phyloP scores from a whole-genome alignment of 2,113 vertebrate genomes.

The Catharus fuscescens region DNA sequence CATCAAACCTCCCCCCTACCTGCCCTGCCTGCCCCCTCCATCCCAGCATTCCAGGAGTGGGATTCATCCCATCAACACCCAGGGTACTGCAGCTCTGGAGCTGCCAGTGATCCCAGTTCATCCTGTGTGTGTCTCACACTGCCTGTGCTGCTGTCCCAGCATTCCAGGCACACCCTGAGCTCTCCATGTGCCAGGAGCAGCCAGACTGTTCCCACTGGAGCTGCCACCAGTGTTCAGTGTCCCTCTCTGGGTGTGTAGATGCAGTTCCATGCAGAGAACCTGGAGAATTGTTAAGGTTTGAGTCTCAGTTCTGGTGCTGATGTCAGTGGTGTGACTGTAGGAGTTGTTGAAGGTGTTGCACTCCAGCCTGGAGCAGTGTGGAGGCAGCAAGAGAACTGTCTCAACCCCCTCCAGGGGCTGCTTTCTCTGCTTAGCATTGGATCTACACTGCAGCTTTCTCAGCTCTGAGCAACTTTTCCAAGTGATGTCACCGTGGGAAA shows the following conservation, averaged over 20 bases:
- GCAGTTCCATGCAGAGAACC: neutral
- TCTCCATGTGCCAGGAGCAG: rapidly evolving
- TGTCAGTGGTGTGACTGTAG: neutral
- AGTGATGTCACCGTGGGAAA: rapidly evolving
- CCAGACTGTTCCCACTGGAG: rapidly evolving
- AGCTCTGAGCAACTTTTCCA: rapidly evolving
- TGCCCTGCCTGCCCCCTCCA: neutral
- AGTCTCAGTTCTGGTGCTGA: neutral
- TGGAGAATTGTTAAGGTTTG: rapidly evolving
- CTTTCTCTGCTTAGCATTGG: neutral
- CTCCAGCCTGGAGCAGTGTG: neutral
- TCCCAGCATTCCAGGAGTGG: neutral
- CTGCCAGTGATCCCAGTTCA: neutral
- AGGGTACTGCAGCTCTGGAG: neutral
- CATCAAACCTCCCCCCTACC: neutral
- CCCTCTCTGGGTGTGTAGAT: neutral
- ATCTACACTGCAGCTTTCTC: neutral
- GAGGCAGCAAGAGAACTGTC: neutral
- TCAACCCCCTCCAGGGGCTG: neutral
- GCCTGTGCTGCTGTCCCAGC: neutral
- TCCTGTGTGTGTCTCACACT: neutral
- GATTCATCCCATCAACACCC: neutral
- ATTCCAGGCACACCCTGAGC: rapidly evolving
- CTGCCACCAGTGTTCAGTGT: neutral
- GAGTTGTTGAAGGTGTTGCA: neutral